Evolutionary conservation across 1,140 invertebrate species (phyloP), one percentile per base, ranked within the genome.

Genomic region (Luehdorfia chinensis): DNA sequence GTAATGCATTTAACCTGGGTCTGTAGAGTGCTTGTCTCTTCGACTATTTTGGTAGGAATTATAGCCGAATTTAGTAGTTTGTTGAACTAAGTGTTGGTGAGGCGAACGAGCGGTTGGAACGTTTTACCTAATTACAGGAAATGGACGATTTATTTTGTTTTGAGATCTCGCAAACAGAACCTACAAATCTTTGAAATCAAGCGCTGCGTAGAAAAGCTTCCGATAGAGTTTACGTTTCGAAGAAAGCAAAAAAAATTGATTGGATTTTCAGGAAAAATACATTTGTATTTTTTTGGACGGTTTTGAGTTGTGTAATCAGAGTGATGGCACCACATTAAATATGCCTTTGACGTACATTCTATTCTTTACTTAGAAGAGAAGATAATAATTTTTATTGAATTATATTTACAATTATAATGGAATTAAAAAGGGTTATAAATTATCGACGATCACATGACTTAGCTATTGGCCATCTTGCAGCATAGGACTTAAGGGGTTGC

Each of bases 111-210:
- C 14, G 25, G 39, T 43, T 43, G 19, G 13, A 15, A 11, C 25
- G 39, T 43, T 43, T 43, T 43, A 43, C 39, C 39, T 43, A 43
- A 43, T 43, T 43, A 43, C 13, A 12, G n/a, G 7, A 2, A 43
- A 43, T 43, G 39, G 39, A 43, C 8, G 39, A 43, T 43, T 43
- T 43, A 43, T 43, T 15, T n/a, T 28, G 25, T 16, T 28, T 30
- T 43, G 39, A 14, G n/a, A 43, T 12, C 39, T 8, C n/a, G 8
- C 13, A 9, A 28, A 16, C 27, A 7, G 14, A 9, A 4, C 14
- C 27, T 18, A 43, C 39, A 43, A 43, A 43, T 43, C 39, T 30
- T 30, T 11, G 23, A 15, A 18, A 1, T 19, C n/a, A 6, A 30
- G 21, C 8, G 23, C 8, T 6, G 11, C 36, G 19, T n/a, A n/a